Percentiles rank a stretch among this genome's conserved stretches.
phyloP scores from a whole-genome alignment of 1,140 invertebrate genomes.

The Drosophila nikananu region DNA sequence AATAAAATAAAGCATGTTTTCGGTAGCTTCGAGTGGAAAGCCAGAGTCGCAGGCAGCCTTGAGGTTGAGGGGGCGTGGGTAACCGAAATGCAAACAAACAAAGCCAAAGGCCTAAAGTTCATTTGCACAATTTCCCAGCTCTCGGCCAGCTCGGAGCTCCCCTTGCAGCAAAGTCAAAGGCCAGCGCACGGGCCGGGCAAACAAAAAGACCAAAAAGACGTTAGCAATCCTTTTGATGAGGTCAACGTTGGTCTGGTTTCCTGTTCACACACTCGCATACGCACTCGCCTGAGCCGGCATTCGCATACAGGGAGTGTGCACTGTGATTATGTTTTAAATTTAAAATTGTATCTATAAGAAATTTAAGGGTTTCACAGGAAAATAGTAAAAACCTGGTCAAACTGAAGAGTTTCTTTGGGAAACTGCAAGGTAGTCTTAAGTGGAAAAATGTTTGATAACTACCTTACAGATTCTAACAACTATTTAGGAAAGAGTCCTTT shows the following conservation, averaged over 20 bases:
- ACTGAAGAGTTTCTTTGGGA: not conserved
- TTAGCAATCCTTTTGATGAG: constrained; percentile 83
- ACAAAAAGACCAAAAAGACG: constrained; percentile 84
- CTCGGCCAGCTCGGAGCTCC: constrained; percentile 23
- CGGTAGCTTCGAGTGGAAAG: constrained; percentile 34
- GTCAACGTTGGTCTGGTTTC: constrained; percentile 77
- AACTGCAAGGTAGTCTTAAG: not conserved
- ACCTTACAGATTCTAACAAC: not conserved
- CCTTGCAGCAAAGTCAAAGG: constrained; percentile 72
- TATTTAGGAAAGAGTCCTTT: not conserved
- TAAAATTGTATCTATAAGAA: not conserved
- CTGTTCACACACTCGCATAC: constrained; percentile 34
- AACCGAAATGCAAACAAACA: constrained; percentile 82
- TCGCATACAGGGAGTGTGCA: not conserved
- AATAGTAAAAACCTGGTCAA: not conserved
- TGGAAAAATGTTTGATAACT: not conserved
- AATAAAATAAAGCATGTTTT: constrained; percentile 81
- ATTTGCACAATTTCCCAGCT: constrained; percentile 76
- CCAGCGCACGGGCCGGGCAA: constrained; percentile 63
- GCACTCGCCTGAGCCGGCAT: constrained; percentile 8
- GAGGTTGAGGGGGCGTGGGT: constrained; percentile 26
- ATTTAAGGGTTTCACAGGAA: not conserved
- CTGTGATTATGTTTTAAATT: not conserved
- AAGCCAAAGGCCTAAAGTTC: constrained; percentile 83
- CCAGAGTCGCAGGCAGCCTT: constrained; percentile 18